Conservation (phyloP, 23 tunicate genomes). For the Aplidium turbinatum region DNA sequence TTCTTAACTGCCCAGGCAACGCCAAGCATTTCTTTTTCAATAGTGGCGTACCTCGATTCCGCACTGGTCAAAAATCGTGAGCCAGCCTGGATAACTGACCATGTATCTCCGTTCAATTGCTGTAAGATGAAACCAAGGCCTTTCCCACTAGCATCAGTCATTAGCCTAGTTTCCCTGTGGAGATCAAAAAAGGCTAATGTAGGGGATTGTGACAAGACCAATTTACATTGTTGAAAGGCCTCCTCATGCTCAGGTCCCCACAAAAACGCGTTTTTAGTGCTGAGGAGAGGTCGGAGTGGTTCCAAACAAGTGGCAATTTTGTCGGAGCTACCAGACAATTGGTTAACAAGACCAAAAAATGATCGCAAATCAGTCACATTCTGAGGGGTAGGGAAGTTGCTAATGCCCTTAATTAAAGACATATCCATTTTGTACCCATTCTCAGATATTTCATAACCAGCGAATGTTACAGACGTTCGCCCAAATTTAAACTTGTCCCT, state of each 20-base stretch:
- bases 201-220: not conserved
- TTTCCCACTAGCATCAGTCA: conserved; percentile 4
- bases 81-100: conserved; percentile 4
- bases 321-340: not conserved
- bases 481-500: conserved; percentile 21
- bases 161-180: not conserved
- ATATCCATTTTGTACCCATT: conserved; percentile 7
- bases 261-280: conserved; percentile 8
- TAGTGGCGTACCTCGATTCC: conserved; percentile 21
- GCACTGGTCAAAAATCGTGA: conserved; percentile 20
- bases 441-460: conserved; percentile 8
- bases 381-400: not conserved
- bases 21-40: conserved; percentile 10
- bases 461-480: not conserved
- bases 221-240: not conserved
- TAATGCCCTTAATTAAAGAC: not conserved
- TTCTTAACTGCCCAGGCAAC: conserved; percentile 18
- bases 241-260: not conserved
- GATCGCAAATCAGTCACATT: conserved; percentile 7
- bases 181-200: conserved; percentile 1
- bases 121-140: conserved; percentile 8
- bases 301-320: conserved; percentile 6
- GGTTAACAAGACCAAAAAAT: conserved; percentile 23
- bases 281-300: conserved; percentile 18
- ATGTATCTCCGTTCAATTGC: conserved; percentile 4